A percentile compares a stretch with the other conserved stretches of the same genome.
Conservation (phyloP, 2,888 invertebrate genomes). For the Congeria kusceri region DNA sequence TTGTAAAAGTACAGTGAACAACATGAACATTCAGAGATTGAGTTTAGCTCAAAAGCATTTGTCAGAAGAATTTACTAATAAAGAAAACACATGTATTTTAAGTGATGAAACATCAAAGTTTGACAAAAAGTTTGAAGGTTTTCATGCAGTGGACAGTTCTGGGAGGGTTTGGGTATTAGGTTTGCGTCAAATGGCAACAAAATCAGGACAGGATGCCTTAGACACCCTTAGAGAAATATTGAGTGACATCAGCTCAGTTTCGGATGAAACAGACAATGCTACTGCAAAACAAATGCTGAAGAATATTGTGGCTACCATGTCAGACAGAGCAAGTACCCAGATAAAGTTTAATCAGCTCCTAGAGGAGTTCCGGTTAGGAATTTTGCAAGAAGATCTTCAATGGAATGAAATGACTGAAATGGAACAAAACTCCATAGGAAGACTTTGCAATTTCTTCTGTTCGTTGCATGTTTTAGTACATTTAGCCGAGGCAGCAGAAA, state of each 20-base stretch:
- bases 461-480: conserved; percentile 34
- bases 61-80: conserved; percentile 37
- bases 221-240: conserved; percentile 28
- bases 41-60: conserved; percentile 33
- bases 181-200: conserved; percentile 52
- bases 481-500: conserved; percentile 5
- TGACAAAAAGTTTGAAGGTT: conserved; percentile 45
- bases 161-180: conserved; percentile 50
- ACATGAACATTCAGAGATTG: conserved; percentile 44
- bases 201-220: conserved; percentile 22
- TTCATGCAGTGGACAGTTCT: conserved; percentile 51
- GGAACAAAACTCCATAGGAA: conserved; percentile 12
- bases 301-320: conserved; percentile 38
- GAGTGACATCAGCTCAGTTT: conserved; percentile 29
- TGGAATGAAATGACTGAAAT: conserved; percentile 2
- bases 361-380: conserved; percentile 27
- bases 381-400: conserved; percentile 15
- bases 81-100: conserved; percentile 32
- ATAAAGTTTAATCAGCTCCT: conserved; percentile 38
- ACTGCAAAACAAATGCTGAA: conserved; percentile 34
- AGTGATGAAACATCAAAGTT: conserved; percentile 48
- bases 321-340: conserved; percentile 32
- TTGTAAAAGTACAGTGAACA: conserved; percentile 37
- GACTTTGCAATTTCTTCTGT: conserved; percentile 30
- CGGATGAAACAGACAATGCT: conserved; percentile 9